Percentiles rank a stretch among this genome's conserved stretches.
Evolutionary conservation across 2,888 invertebrate genomes (phyloP).

Genomic region (Belgica antarctica): DNA sequence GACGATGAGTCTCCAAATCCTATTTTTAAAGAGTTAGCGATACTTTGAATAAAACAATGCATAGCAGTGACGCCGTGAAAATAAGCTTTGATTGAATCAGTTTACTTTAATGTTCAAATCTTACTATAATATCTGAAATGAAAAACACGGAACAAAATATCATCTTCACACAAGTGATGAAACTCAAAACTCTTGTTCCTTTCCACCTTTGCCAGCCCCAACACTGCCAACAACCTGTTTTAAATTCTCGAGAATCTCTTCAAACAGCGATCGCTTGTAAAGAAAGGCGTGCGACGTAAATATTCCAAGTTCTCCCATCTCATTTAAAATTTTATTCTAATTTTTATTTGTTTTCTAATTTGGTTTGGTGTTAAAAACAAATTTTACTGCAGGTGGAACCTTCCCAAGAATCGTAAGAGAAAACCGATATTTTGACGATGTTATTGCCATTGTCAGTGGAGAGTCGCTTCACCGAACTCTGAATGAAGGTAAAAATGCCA

Average conservation of each 20-base stretch:
- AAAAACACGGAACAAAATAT: too few species aligned
- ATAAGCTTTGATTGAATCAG: too few species aligned
- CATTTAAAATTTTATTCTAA: conserved; percentile 3
- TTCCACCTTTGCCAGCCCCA: too few species aligned
- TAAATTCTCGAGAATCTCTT: background rate
- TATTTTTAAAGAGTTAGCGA: background rate
- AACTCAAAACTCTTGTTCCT: too few species aligned
- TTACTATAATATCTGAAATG: too few species aligned
- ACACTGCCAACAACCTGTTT: conserved; percentile 5
- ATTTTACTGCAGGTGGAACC: background rate
- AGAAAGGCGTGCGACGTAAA: background rate
- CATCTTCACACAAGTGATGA: too few species aligned
- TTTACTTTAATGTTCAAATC: too few species aligned
- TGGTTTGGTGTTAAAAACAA: conserved; percentile 1
- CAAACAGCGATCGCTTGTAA: too few species aligned
- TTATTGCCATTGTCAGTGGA: conserved; percentile 12
- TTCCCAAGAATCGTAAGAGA: background rate
- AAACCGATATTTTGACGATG: background rate
- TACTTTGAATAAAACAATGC: background rate
- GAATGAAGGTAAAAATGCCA: background rate
- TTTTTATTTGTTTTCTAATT: conserved; percentile 9
- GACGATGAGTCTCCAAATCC: background rate
- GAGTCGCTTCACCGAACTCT: too few species aligned
- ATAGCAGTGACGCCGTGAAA: too few species aligned
- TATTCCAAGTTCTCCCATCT: background rate